phyloP scores from a whole-genome alignment of 2,888 invertebrate species.

The Drosophila nr. perissopoda region DNA sequence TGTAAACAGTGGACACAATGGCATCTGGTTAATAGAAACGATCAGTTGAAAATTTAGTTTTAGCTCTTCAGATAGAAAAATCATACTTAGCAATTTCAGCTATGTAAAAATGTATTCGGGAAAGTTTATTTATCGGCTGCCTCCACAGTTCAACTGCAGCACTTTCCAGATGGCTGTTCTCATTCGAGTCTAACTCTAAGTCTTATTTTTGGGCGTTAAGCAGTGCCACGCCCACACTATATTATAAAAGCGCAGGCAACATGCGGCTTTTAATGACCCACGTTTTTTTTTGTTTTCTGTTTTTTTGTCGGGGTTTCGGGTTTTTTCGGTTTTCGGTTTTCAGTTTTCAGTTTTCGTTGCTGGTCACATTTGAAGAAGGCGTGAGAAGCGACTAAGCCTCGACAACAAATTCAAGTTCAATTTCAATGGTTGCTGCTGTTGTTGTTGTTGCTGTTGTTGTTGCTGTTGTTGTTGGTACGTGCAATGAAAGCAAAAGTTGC shows the following conservation, averaged over 20 bases:
- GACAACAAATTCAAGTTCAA: constrained; percentile 51
- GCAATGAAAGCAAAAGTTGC: constrained; percentile 77
- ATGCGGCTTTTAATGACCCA: constrained; percentile 41
- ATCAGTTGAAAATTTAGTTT: background rate
- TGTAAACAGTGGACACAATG: background rate
- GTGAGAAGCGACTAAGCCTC: constrained; percentile 58
- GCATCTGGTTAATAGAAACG: background rate
- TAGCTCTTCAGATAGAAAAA: background rate
- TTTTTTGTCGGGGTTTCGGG: background rate
- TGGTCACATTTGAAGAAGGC: constrained; percentile 42
- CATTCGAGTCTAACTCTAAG: background rate
- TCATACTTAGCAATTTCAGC: background rate
- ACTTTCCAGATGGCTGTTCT: background rate
- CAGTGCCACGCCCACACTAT: constrained; percentile 46
- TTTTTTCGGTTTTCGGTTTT: constrained; percentile 1
- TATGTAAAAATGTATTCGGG: background rate
- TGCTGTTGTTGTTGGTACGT: constrained; percentile 56
- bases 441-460: constrained; percentile 10
- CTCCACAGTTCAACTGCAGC: background rate
- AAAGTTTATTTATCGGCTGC: background rate
- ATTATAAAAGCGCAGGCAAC: constrained; percentile 25
- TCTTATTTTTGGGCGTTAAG: constrained; percentile 3
- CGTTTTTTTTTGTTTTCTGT: constrained; percentile 14
- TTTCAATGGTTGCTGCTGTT: constrained; percentile 54
- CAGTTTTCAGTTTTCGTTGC: constrained; percentile 16